These are phyloP conservation scores for Drosophila paulistorum DNA, from an alignment of 1,140 invertebrate genomes.

Conservation along the genomic window DNA sequence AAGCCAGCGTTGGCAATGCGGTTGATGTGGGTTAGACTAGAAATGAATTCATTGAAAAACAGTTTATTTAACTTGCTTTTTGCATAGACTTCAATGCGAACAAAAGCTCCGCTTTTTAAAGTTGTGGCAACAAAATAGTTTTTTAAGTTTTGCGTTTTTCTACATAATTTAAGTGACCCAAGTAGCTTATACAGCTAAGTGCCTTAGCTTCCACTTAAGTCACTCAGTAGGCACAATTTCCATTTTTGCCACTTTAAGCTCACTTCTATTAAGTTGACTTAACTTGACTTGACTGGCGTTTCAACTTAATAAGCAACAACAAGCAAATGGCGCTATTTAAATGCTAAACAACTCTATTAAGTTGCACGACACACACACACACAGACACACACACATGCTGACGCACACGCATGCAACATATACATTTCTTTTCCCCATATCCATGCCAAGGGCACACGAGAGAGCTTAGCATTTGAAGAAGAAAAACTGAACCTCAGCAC, in stretches of 20 bases:
- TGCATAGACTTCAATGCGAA: neutral
- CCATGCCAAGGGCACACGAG: conserved; percentile 49
- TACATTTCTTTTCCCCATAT: conserved; percentile 40
- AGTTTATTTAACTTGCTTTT: neutral
- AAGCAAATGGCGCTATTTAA: conserved; percentile 76
- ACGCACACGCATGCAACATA: conserved; percentile 27
- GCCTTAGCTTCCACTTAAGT: conserved; percentile 53
- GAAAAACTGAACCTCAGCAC: conserved; percentile 78
- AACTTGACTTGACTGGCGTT: conserved; percentile 58
- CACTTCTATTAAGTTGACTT: conserved; percentile 70
- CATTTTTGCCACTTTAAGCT: conserved; percentile 53
- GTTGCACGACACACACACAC: conserved; percentile 70
- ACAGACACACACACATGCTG: conserved; percentile 29
- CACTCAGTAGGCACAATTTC: conserved; percentile 52
- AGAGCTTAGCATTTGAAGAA: conserved; percentile 50
- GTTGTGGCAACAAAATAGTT: neutral
- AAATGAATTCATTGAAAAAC: conserved; percentile 11
- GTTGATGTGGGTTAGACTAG: conserved; percentile 11
- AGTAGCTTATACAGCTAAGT: conserved; percentile 52
- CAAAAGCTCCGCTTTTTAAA: neutral
- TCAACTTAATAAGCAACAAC: conserved; percentile 70
- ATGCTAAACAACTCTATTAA: conserved; percentile 81
- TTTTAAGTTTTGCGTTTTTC: neutral
- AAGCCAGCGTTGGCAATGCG: neutral
- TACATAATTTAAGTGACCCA: conserved; percentile 41